Evolutionary conservation across 2,888 invertebrate species (phyloP).

Genomic region (Petrolisthes manimaculis): DNA sequence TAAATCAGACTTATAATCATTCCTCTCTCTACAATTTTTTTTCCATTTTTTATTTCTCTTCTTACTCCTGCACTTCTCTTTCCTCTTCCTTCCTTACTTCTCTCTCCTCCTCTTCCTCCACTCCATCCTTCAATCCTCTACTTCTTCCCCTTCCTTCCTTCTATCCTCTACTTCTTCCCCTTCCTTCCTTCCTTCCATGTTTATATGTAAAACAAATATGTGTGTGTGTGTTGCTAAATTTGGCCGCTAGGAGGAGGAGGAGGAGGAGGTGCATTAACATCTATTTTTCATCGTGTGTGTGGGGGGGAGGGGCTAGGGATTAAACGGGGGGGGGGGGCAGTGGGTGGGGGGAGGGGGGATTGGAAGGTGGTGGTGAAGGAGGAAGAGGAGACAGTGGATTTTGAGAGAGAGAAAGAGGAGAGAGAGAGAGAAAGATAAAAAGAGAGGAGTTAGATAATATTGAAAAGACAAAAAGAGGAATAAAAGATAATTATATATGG

Average conservation of each 20-base stretch:
- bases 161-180: background rate
- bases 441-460: no score
- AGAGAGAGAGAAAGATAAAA: background rate
- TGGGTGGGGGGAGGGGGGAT: background rate
- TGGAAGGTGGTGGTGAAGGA: background rate
- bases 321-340: background rate
- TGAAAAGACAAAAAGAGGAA: no score
- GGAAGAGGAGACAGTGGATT: background rate
- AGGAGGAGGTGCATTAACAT: constrained; percentile 42
- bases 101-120: background rate
- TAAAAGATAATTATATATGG: background rate
- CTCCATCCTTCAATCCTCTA: background rate
- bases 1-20: no score
- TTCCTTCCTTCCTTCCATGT: constrained; percentile 25
- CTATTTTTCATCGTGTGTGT: constrained; percentile 49
- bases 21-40: no score
- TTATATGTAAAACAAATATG: no score
- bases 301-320: constrained; percentile 23
- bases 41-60: no score
- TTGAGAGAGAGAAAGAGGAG: no score
- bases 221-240: no score
- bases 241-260: no score
- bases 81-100: background rate
- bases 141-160: background rate
- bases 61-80: background rate